Evolutionary conservation across 2,888 invertebrate species (phyloP), one percentile per base, ranked within the genome.

Genomic region (Byasa hedistus): DNA sequence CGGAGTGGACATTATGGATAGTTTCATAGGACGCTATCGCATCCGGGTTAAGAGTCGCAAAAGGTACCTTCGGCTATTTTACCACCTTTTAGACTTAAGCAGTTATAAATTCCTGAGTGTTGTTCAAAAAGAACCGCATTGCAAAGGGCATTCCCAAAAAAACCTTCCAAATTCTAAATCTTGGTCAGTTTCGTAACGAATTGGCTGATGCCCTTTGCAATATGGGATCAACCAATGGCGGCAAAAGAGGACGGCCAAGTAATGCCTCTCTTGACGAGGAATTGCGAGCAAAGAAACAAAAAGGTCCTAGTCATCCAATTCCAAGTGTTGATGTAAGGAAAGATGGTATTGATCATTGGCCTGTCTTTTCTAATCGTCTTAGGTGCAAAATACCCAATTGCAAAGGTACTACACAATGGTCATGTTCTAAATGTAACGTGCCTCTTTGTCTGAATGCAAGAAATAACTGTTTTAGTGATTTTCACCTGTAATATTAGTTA

Each of bases 1-100:
- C 59, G 80, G 79, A 69, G 80, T 79, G 52, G 81, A 82, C 59
- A 75, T 81, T 57, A 74, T 78, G 74, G 79, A 83, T 72, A 78
- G 76, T 64, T 77, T 75, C 76, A 71, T 79, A 69, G 78, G 77
- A 64, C 75, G 78, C 73, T 72, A 78, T 72, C 72, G 73, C 68
- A 77, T 77, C 68, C 73, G 0, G 67, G 71, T 78, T 12, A 78
- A 76, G 69, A 76, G 77, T 71, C 79, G 76, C 75, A 81, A 82
- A 69, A 80, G 80, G 79, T 80, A 80, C 59, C 68, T 81, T 69
- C 75, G 77, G 71, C 74, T 82, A n/a, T n/a, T n/a, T n/a, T n/a
- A n/a, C n/a, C 75, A 77, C 74, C 22, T 78, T 70, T 76, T 77
- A 69, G 79, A 77, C 69, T 72, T 79, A 27, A 74, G n/a, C 77